These are phyloP conservation scores for Notiomystis cincta DNA, from an alignment of 2,113 vertebrate genomes.

Conservation along the genomic window DNA sequence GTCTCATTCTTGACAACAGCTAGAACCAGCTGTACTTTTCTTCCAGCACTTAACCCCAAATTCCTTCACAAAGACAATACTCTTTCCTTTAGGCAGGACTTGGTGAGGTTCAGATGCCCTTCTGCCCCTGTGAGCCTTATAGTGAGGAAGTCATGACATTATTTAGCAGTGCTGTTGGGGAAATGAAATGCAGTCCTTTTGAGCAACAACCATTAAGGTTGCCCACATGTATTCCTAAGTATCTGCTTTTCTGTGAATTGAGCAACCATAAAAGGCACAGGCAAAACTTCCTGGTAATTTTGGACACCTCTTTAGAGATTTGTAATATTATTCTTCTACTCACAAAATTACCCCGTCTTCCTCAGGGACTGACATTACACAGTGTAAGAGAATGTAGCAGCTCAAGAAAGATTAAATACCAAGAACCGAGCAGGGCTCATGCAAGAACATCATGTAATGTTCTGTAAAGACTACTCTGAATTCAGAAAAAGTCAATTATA, in stretches of 20 bases:
- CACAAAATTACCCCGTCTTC: background rate
- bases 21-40: background rate
- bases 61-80: background rate
- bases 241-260: background rate
- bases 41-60: background rate
- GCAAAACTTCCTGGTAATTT: background rate
- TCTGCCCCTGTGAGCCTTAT: background rate
- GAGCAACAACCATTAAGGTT: background rate
- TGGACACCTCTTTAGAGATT: background rate
- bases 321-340: background rate
- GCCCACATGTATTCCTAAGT: background rate
- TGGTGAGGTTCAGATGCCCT: background rate
- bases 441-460: background rate
- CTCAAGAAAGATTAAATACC: background rate
- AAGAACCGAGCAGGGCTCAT: background rate
- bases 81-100: background rate
- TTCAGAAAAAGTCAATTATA: background rate
- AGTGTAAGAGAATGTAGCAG: background rate
- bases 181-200: background rate
- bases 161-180: background rate
- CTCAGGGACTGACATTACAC: background rate
- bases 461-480: background rate
- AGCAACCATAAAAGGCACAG: background rate
- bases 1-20: background rate
- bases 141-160: background rate